Evolutionary conservation across 2,797 vertebrate genomes (phyloP).

Genomic region (Chelon labrosus): DNA sequence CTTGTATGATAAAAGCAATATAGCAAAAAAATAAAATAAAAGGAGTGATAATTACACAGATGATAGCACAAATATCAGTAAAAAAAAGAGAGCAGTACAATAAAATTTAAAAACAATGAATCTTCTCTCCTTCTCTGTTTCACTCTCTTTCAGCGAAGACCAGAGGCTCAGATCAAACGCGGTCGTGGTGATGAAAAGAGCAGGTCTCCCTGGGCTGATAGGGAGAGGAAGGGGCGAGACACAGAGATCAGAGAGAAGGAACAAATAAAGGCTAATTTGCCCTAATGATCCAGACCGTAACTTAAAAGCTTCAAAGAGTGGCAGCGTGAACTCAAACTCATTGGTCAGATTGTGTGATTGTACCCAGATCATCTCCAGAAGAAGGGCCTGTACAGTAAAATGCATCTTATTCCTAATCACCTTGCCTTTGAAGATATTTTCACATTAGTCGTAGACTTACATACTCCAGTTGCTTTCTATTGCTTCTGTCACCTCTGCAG

Average conservation of each 20-base stretch:
- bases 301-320: constrained; percentile 69
- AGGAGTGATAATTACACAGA: constrained; percentile 35
- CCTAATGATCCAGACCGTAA: constrained; percentile 55
- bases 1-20: constrained; percentile 42
- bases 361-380: constrained; percentile 27
- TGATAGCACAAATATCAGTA: constrained; percentile 42
- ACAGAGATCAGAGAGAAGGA: constrained; percentile 68
- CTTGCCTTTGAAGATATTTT: constrained; percentile 45
- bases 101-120: constrained; percentile 42
- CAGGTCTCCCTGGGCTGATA: constrained; percentile 64
- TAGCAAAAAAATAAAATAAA: constrained; percentile 29
- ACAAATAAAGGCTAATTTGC: constrained; percentile 71
- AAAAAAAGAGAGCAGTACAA: constrained; percentile 21
- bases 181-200: constrained; percentile 72
- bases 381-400: constrained; percentile 14
- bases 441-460: constrained; percentile 32
- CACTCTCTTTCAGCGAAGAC: constrained; percentile 41
- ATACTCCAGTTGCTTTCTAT: constrained; percentile 29
- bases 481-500: constrained; percentile 30
- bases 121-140: constrained; percentile 13
- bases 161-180: constrained; percentile 71
- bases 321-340: constrained; percentile 48
- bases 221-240: constrained; percentile 49
- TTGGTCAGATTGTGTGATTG: constrained; percentile 45
- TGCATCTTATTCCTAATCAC: constrained; percentile 6